phyloP scores from a whole-genome alignment of 53 echinoderm and acorn worm species.

The Antedon mediterranea region DNA sequence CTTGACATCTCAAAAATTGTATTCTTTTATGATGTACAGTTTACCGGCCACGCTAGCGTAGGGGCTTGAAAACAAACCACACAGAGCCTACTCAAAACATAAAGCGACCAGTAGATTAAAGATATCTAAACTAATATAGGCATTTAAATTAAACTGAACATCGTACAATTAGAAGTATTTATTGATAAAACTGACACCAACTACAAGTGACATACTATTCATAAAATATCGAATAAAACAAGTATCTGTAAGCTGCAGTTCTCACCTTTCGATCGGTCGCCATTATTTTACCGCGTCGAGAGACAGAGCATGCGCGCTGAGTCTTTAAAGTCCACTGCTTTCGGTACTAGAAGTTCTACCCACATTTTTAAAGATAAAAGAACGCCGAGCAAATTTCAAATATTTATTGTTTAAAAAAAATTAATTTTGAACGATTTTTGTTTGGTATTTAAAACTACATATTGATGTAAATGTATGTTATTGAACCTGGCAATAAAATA shows the following conservation, averaged over 20 bases:
- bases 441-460: too few relatives aligned
- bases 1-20: too few relatives aligned
- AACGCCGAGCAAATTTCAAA: too few relatives aligned
- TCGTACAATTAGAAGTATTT: not conserved
- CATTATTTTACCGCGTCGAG: conserved; percentile 21
- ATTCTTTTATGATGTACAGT: too few relatives aligned
- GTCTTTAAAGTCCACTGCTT: not conserved
- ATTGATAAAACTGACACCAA: not conserved
- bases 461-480: too few relatives aligned
- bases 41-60: not conserved
- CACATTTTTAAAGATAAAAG: too few relatives aligned
- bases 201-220: not conserved
- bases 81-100: not conserved
- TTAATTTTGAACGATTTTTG: too few relatives aligned
- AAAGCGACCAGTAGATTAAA: not conserved
- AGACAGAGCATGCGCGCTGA: conserved; percentile 36
- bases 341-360: too few relatives aligned
- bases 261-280: conserved; percentile 54
- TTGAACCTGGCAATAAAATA: too few relatives aligned
- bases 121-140: not conserved
- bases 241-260: conserved; percentile 2
- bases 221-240: not conserved
- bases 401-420: too few relatives aligned
- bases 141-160: not conserved
- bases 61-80: not conserved